Conservation (phyloP, 2,888 invertebrate species). For the Aradus depressus region DNA sequence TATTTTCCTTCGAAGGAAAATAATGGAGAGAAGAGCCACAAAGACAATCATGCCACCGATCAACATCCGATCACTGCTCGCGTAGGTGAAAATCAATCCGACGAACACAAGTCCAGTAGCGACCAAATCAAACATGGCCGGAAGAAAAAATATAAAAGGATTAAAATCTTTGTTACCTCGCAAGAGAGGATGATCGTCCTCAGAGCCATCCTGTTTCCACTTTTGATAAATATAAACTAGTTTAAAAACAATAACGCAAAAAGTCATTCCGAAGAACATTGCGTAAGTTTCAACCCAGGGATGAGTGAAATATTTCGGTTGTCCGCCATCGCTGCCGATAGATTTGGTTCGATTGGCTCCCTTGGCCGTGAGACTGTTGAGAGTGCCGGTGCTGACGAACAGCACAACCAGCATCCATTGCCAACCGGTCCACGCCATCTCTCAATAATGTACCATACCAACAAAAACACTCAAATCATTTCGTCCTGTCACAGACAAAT, state of each 20-base stretch:
- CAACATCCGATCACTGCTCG: slow-evolving; percentile 93
- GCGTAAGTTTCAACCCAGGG: slow-evolving; percentile 78
- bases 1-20: slow-evolving; percentile 58
- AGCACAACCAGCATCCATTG: slow-evolving; percentile 56
- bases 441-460: too few relatives aligned
- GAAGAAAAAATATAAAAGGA: slow-evolving; percentile 66
- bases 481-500: too few relatives aligned
- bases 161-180: slow-evolving; percentile 65
- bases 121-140: slow-evolving; percentile 79
- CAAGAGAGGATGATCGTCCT: slow-evolving; percentile 49
- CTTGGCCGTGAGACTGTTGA: slow-evolving; percentile 78
- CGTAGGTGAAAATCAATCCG: slow-evolving; percentile 81
- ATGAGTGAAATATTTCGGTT: slow-evolving; percentile 79
- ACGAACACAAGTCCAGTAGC: slow-evolving; percentile 85
- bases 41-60: slow-evolving; percentile 78
- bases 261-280: slow-evolving; percentile 90
- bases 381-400: slow-evolving; percentile 74
- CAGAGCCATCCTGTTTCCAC: slow-evolving; percentile 43
- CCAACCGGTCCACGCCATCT: slow-evolving; percentile 65
- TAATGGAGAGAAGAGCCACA: slow-evolving; percentile 74
- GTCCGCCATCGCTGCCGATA: slow-evolving; percentile 56
- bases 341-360: slow-evolving; percentile 69
- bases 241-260: slow-evolving; percentile 71
- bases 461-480: too few relatives aligned
- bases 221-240: slow-evolving; percentile 46